Evolutionary conservation across 2,797 vertebrate species (phyloP).

Genomic region (Neomorphus geoffroyi): DNA sequence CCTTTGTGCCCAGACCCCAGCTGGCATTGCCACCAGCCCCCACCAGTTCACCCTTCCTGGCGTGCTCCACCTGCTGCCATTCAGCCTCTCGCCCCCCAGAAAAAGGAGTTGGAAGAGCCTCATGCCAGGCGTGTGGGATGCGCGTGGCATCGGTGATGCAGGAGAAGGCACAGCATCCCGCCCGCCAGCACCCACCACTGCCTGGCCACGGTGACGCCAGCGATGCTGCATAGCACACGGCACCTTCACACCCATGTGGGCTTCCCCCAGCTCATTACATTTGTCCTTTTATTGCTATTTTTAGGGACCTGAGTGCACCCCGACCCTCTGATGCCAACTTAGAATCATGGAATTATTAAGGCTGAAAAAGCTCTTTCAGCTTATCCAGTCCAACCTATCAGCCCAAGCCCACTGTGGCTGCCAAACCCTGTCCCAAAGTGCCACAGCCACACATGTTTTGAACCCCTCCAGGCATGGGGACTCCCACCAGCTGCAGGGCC

Average conservation of each 20-base stretch:
- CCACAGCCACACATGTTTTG: too few relatives aligned
- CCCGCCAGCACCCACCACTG: neutral
- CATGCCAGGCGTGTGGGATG: fast-evolving
- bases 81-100: neutral
- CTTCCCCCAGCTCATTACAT: neutral
- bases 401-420: too few relatives aligned
- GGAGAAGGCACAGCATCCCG: neutral
- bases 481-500: neutral
- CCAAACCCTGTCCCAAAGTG: too few relatives aligned
- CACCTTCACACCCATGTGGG: neutral
- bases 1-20: fast-evolving
- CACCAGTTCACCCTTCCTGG: fast-evolving
- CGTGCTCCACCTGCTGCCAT: fast-evolving
- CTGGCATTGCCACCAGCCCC: fast-evolving
- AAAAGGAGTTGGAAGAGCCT: neutral
- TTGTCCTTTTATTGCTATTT: neutral
- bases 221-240: fast-evolving
- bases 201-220: fast-evolving
- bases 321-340: too few relatives aligned
- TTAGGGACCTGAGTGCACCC: neutral
- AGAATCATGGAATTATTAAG: too few relatives aligned
- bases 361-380: too few relatives aligned
- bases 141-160: fast-evolving
- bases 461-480: too few relatives aligned
- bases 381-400: too few relatives aligned